phyloP scores from a whole-genome alignment of 2,113 vertebrate species.

The Psittacara wagleri region DNA sequence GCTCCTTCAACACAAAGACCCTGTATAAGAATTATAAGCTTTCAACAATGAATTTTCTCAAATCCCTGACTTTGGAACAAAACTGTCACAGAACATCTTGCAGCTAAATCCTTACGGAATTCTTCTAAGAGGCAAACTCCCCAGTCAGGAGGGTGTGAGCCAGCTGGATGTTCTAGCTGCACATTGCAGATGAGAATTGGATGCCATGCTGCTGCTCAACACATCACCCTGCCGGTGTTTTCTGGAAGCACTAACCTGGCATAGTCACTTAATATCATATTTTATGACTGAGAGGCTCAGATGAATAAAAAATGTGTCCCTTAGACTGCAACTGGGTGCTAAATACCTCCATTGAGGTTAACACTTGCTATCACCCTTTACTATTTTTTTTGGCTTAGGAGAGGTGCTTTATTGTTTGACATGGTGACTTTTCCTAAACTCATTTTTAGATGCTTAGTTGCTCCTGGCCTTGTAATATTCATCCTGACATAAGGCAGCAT shows the following conservation, averaged over 20 bases:
- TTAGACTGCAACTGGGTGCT: background rate
- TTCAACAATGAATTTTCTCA: background rate
- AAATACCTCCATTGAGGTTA: background rate
- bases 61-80: background rate
- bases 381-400: background rate
- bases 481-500: background rate
- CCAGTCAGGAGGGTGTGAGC: background rate
- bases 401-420: background rate
- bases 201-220: background rate
- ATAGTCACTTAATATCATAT: background rate
- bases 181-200: background rate
- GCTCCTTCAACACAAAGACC: background rate
- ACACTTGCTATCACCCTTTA: background rate
- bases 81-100: background rate
- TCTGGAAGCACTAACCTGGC: background rate
- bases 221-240: background rate
- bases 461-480: background rate
- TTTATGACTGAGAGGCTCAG: background rate
- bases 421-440: background rate
- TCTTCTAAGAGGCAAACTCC: background rate
- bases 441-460: background rate
- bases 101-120: background rate
- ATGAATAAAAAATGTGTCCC: background rate
- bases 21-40: background rate
- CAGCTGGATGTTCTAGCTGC: background rate